phyloP scores from a whole-genome alignment of 2,888 invertebrate genomes.

The Eulithis testata region DNA sequence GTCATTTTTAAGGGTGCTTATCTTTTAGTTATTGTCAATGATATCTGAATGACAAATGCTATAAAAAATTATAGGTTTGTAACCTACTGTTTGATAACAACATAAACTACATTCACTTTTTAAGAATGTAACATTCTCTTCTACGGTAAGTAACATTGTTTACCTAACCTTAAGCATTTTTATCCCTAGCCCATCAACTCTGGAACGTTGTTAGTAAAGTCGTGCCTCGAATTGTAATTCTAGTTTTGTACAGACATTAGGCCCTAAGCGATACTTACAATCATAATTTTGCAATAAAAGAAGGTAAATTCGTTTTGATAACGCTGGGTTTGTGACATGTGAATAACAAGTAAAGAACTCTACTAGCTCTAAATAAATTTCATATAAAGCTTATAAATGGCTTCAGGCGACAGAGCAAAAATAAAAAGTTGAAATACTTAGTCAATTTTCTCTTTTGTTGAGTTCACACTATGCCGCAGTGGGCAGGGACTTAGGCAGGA shows the following conservation, averaged over 20 bases:
- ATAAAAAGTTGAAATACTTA: too few relatives aligned
- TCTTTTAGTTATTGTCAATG: too few relatives aligned
- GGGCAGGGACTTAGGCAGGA: too few relatives aligned
- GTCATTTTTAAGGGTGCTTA: too few relatives aligned
- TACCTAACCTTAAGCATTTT: conserved; percentile 37
- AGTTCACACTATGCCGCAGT: too few relatives aligned
- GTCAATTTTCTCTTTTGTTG: too few relatives aligned
- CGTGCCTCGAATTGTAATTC: conserved; percentile 53
- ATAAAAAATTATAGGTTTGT: too few relatives aligned
- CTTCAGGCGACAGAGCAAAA: too few relatives aligned
- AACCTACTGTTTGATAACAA: too few relatives aligned
- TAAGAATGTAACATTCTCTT: conserved; percentile 43
- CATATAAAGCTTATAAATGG: not conserved
- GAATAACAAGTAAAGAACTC: not conserved
- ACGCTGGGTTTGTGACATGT: conserved; percentile 5
- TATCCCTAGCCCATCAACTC: conserved; percentile 50
- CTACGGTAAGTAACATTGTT: conserved; percentile 39
- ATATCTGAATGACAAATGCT: too few relatives aligned
- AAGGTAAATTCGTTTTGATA: conserved; percentile 19
- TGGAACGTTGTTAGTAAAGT: conserved; percentile 50
- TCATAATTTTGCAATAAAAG: conserved; percentile 40
- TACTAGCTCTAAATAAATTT: not conserved
- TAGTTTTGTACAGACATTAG: conserved; percentile 40
- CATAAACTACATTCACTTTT: too few relatives aligned
- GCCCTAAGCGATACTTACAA: conserved; percentile 37